Percentiles rank a stretch among this genome's conserved stretches.
phyloP scores from a whole-genome alignment of 2,888 invertebrate species.

The Oxyteleia sp. region DNA sequence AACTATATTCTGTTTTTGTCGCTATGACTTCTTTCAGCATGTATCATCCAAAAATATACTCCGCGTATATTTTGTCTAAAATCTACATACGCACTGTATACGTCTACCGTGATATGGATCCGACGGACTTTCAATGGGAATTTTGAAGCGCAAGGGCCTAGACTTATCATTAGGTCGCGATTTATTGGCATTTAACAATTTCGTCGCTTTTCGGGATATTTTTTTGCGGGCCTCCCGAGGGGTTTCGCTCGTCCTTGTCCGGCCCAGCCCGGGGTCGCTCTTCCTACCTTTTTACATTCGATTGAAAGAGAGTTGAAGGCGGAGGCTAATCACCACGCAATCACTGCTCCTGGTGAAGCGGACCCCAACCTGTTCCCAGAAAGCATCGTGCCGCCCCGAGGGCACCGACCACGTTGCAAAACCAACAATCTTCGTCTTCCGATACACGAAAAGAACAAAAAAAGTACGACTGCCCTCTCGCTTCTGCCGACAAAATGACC shows the following conservation, averaged over 20 bases:
- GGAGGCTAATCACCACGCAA: constrained; percentile 86
- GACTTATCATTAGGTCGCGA: constrained; percentile 56
- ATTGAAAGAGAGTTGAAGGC: constrained; percentile 80
- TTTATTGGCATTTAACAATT: constrained; percentile 54
- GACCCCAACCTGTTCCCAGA: constrained; percentile 82
- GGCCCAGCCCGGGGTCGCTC: constrained; percentile 20
- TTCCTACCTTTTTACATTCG: constrained; percentile 55
- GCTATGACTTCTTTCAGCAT: no score
- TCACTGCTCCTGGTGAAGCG: constrained; percentile 83
- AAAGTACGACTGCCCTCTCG: constrained; percentile 68
- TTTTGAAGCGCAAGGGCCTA: constrained; percentile 17
- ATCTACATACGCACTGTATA: no score
- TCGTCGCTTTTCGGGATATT: constrained; percentile 40
- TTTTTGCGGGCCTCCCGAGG: constrained; percentile 7
- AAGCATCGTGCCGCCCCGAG: constrained; percentile 80
- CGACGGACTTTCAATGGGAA: constrained; percentile 8
- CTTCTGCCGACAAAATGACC: constrained; percentile 77
- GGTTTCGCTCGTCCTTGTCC: constrained; percentile 35
- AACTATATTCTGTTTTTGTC: no score
- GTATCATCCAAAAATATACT: no score
- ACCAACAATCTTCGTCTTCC: constrained; percentile 85
- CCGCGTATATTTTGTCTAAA: no score
- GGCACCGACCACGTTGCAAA: constrained; percentile 81
- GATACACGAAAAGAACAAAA: constrained; percentile 76
- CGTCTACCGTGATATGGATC: no score